phyloP scores from a whole-genome alignment of 2,113 vertebrate genomes.

The Phrynosoma platyrhinos region DNA sequence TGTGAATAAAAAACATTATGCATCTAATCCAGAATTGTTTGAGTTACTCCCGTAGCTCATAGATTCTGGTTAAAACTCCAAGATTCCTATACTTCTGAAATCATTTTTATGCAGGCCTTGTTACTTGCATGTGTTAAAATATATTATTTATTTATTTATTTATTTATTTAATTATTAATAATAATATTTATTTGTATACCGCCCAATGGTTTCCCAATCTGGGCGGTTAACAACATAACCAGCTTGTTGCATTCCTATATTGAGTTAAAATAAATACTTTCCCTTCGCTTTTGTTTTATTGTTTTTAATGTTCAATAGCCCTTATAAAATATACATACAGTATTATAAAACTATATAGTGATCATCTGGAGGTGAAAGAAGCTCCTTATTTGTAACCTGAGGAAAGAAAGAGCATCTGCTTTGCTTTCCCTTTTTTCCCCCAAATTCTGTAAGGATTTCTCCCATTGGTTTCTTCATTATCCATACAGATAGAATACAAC shows the following conservation, averaged over 20 bases:
- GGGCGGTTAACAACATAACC: too few species aligned
- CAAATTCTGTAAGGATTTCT: background rate
- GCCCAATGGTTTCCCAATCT: too few species aligned
- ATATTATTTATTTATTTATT: background rate
- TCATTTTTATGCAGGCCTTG: background rate
- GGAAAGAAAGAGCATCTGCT: background rate
- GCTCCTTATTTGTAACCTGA: background rate
- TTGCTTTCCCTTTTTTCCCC: background rate
- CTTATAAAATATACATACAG: background rate
- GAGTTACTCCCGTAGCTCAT: background rate
- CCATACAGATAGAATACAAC: too few species aligned
- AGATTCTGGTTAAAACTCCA: background rate
- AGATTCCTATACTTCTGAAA: background rate
- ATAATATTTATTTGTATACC: too few species aligned
- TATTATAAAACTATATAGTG: background rate
- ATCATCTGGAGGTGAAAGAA: background rate
- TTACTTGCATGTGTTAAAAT: background rate
- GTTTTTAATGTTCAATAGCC: background rate
- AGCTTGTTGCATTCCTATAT: background rate
- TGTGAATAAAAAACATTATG: slow-evolving; percentile 41
- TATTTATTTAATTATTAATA: too few species aligned
- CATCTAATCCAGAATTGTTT: background rate
- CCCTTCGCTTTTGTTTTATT: background rate
- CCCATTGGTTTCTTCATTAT: background rate
- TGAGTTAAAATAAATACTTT: background rate